Conservation (phyloP, 2,113 vertebrate species). For the Eudyptes chrysolophus region DNA sequence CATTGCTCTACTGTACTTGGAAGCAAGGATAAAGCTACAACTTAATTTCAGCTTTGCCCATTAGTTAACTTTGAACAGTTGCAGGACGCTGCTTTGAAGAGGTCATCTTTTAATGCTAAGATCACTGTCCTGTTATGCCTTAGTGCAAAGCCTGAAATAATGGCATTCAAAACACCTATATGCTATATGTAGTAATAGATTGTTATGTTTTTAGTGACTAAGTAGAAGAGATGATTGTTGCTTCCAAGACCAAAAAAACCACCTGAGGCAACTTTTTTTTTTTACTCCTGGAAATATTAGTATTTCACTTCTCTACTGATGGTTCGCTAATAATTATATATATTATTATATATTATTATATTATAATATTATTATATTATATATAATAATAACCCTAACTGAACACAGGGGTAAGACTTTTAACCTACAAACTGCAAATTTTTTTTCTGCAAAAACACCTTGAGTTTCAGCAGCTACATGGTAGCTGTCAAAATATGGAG, state of each 20-base stretch:
- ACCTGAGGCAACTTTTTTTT: background rate
- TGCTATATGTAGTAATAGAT: background rate
- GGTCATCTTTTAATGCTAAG: background rate
- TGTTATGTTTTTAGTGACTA: background rate
- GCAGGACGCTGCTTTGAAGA: background rate
- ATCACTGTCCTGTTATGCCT: background rate
- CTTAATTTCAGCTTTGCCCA: background rate
- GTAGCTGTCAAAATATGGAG: background rate
- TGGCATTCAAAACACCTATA: background rate
- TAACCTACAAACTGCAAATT: background rate
- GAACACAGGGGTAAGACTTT: background rate
- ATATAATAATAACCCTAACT: background rate
- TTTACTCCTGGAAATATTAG: background rate
- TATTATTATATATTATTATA: too few relatives aligned
- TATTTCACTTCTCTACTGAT: background rate
- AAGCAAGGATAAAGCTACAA: background rate
- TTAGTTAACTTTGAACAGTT: background rate
- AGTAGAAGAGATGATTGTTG: background rate
- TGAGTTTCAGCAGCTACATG: background rate
- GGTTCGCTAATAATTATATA: background rate
- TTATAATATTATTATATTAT: too few relatives aligned
- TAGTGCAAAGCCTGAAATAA: background rate
- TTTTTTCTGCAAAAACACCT: background rate
- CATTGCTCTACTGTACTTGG: background rate
- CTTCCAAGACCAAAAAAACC: background rate